These are phyloP conservation scores for Maccullochella peelii DNA, from an alignment of 2,113 vertebrate genomes.

Conservation along the genomic window DNA sequence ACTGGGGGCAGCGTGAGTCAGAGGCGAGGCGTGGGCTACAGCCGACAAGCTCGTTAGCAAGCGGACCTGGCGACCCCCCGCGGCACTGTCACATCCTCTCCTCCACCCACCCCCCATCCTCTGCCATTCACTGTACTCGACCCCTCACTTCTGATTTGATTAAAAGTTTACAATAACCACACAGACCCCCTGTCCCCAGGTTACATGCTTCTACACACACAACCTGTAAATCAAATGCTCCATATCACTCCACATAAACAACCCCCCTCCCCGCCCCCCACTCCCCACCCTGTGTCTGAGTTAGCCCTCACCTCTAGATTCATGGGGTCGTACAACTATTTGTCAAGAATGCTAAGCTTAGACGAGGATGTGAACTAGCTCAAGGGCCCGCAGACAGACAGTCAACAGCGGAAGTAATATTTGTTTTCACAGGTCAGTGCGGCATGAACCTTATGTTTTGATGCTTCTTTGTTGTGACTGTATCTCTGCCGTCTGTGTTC, in stretches of 20 bases:
- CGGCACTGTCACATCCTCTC: constrained; percentile 21
- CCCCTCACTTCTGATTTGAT: constrained; percentile 68
- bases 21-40: constrained; percentile 59
- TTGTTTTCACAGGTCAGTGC: constrained; percentile 56
- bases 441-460: constrained; percentile 28
- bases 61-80: constrained; percentile 61
- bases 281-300: background rate
- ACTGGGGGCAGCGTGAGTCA: constrained; percentile 67
- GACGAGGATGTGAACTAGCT: constrained; percentile 34
- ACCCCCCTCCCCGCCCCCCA: background rate
- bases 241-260: background rate
- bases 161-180: constrained; percentile 61
- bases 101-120: constrained; percentile 25
- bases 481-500: background rate
- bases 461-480: constrained; percentile 23
- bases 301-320: constrained; percentile 28
- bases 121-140: constrained; percentile 59
- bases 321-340: constrained; percentile 26
- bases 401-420: constrained; percentile 46
- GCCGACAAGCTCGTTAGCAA: constrained; percentile 64
- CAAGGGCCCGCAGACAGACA: constrained; percentile 26
- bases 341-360: constrained; percentile 29
- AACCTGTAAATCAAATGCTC: constrained; percentile 56
- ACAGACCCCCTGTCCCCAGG: constrained; percentile 6
- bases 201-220: constrained; percentile 27